These are phyloP conservation scores for Agrochola litura DNA, from an alignment of 2,888 invertebrate species.

Conservation along the genomic window DNA sequence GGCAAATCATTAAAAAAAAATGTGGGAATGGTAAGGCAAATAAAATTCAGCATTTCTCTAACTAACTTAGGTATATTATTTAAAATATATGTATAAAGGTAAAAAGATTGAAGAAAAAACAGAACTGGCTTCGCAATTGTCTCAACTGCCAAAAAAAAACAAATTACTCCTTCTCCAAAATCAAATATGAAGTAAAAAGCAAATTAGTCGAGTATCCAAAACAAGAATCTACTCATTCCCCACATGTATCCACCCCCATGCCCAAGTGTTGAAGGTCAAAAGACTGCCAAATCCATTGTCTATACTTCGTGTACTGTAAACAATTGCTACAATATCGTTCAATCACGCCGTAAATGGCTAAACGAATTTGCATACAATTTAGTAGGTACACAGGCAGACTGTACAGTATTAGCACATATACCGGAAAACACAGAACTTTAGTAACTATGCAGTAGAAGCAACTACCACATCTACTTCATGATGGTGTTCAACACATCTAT, in stretches of 20 bases:
- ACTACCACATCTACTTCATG: not conserved
- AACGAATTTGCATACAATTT: conserved; percentile 39
- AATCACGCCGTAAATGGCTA: conserved; percentile 27
- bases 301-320: not conserved
- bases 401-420: not conserved
- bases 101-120: too few relatives aligned
- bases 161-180: too few relatives aligned
- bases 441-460: not conserved
- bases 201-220: too few relatives aligned
- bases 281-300: not conserved
- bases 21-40: too few relatives aligned
- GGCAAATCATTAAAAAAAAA: not conserved
- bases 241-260: too few relatives aligned
- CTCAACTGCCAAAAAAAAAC: too few relatives aligned
- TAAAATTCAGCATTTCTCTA: too few relatives aligned
- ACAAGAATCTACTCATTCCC: too few relatives aligned
- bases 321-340: conserved; percentile 13
- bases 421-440: not conserved
- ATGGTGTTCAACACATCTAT: not conserved
- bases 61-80: too few relatives aligned
- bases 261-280: not conserved
- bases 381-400: not conserved
- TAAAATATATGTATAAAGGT: too few relatives aligned
- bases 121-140: too few relatives aligned
- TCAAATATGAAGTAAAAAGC: too few relatives aligned